These are phyloP conservation scores for Prionailurus viverrinus DNA, from an alignment of 2,113 vertebrate species.

Conservation along the genomic window DNA sequence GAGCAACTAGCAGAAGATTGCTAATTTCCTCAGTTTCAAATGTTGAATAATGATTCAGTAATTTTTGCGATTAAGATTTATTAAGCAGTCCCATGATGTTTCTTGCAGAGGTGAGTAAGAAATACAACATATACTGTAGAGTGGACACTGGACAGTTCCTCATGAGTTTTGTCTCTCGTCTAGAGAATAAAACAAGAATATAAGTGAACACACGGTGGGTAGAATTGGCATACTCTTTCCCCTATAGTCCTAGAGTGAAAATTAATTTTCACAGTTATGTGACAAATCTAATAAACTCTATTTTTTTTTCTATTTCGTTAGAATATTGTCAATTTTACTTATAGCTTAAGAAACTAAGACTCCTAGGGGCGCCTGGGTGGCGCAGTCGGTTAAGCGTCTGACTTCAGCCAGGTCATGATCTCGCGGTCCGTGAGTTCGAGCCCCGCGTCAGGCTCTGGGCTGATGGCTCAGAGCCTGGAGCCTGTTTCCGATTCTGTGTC, in stretches of 20 bases:
- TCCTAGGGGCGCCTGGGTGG: background rate
- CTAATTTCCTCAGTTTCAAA: slow-evolving; percentile 47
- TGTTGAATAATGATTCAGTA: slow-evolving; percentile 30
- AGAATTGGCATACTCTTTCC: background rate
- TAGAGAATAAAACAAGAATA: slow-evolving; percentile 24
- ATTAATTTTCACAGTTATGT: slow-evolving; percentile 43
- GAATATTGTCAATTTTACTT: slow-evolving; percentile 50
- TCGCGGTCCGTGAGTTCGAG: no score
- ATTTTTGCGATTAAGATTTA: slow-evolving; percentile 62
- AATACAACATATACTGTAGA: background rate
- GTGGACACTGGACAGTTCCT: slow-evolving; percentile 8
- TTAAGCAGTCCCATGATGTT: slow-evolving; percentile 20
- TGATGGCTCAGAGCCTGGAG: no score
- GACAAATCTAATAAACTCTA: slow-evolving; percentile 1
- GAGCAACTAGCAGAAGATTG: background rate
- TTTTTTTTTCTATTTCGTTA: slow-evolving; percentile 20
- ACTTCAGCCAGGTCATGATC: no score
- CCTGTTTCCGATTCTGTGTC: no score
- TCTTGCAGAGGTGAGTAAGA: slow-evolving; percentile 1
- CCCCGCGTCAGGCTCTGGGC: no score
- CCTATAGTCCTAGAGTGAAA: background rate
- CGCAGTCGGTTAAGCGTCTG: no score
- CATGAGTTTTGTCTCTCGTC: background rate
- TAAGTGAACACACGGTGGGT: background rate
- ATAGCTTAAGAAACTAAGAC: slow-evolving; percentile 16